Evolutionary conservation across 2,888 invertebrate species (phyloP), one percentile per base, ranked within the genome.

Genomic region (Autographa pulchrina): DNA sequence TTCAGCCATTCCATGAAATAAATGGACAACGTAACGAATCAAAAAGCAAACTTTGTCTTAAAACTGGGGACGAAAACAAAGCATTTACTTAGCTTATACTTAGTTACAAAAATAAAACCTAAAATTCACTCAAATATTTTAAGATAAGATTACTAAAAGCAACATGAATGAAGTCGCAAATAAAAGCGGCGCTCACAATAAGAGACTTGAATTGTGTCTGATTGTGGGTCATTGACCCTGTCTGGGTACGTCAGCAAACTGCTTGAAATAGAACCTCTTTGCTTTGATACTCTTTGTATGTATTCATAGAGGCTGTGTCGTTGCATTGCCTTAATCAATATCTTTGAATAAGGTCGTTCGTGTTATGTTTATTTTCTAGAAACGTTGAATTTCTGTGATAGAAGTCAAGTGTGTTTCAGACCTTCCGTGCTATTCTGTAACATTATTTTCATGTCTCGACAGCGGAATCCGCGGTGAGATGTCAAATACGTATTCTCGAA

Each of bases 161-260:
- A 41, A 48, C 48, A 41, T 71, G 62, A 76, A 80, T 72, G 59
- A 52, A 43, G 64, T 32, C 68, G 67, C 60, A 65, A 69, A 80
- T 66, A 68, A 54, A 62, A 65, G 64, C 54, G 16, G 38, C 48
- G 11, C 56, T 70, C 54, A 31, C 9, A 62, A 58, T 68, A 43
- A 25, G 59, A 65, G 62, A 65, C 66, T 72, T 48, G 66, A n/a
- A 67, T 74, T 54, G 31, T 65, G 41, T 43, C 63, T 16, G 31
- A 60, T 43, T 25, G 60, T 48, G 62, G 70, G 81, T 80, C 72
- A 60, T 74, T 83, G 74, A 58, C 68, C 41, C 35, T 16, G 77
- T 80, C 76, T 79, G 73, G 60, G 62, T 11, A 16, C 65, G 67
- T 76, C 76, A 70, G 60, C 8, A 8, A 62, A 73, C 31, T 59